These are phyloP conservation scores for Leptobrachium ailaonicum DNA, from an alignment of 2,113 vertebrate species.

Conservation along the genomic window DNA sequence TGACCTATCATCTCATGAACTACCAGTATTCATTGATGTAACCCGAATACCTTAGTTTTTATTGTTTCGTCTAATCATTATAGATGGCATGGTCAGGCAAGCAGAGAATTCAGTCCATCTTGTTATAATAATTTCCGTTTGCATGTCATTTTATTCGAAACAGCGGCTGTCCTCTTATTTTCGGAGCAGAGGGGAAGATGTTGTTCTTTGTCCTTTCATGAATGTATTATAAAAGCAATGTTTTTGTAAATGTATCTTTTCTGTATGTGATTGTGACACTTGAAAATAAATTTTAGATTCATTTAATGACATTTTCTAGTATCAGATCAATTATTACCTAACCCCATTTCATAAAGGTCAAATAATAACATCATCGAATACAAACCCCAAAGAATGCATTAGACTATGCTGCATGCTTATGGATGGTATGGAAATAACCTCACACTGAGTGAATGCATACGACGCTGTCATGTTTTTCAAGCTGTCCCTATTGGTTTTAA, in stretches of 20 bases:
- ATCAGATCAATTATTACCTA: conserved; percentile 31
- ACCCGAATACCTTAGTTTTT: too few relatives aligned
- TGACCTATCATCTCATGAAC: too few relatives aligned
- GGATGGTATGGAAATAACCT: conserved; percentile 21
- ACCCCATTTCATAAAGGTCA: conserved; percentile 16
- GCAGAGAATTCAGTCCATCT: too few relatives aligned
- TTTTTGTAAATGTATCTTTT: neutral
- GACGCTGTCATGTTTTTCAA: conserved; percentile 21
- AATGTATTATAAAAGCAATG: too few relatives aligned
- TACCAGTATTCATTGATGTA: too few relatives aligned
- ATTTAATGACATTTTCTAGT: conserved; percentile 21
- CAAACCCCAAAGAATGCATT: conserved; percentile 32
- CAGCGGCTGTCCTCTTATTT: too few relatives aligned
- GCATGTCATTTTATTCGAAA: too few relatives aligned
- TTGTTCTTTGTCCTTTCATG: too few relatives aligned
- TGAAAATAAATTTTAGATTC: conserved; percentile 26
- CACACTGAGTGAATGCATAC: conserved; percentile 34
- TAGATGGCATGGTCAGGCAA: too few relatives aligned
- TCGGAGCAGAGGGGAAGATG: too few relatives aligned
- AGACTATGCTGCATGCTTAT: conserved; percentile 24
- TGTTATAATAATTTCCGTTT: too few relatives aligned
- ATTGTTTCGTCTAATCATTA: too few relatives aligned
- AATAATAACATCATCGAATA: conserved; percentile 12
- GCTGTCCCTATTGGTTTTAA: conserved; percentile 26
- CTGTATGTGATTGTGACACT: neutral